Percentiles rank a stretch among this genome's conserved stretches.
phyloP scores from a whole-genome alignment of 2,888 invertebrate genomes.

The Hemistola chrysoprasaria region DNA sequence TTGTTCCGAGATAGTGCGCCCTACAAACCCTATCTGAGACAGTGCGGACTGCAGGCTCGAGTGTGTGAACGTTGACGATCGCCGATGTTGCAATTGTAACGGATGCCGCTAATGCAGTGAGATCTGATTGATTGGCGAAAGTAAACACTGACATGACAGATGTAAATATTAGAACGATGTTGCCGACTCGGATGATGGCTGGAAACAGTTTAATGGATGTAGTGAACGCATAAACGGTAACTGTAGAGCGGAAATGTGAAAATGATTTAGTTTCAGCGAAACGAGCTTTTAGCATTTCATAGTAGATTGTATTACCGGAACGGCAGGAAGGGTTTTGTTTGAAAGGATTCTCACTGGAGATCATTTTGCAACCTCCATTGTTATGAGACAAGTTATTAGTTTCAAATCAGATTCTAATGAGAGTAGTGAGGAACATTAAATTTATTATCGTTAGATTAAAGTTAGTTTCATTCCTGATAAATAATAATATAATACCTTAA shows the following conservation, averaged over 20 bases:
- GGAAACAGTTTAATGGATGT: conserved; percentile 61
- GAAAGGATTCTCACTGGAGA: conserved; percentile 8
- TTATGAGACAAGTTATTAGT: too few species aligned
- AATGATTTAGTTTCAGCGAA: conserved; percentile 60
- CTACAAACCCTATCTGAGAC: conserved; percentile 62
- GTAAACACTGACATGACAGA: conserved; percentile 68
- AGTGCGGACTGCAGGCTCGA: conserved; percentile 49
- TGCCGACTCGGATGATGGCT: conserved; percentile 48
- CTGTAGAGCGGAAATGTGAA: conserved; percentile 57
- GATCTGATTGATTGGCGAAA: conserved; percentile 70
- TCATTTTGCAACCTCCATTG: too few species aligned
- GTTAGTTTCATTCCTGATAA: too few species aligned
- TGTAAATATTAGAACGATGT: conserved; percentile 57
- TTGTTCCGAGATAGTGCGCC: conserved; percentile 71
- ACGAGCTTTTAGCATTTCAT: conserved; percentile 20
- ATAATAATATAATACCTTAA: too few species aligned
- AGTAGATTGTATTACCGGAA: conserved; percentile 10
- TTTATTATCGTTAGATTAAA: too few species aligned
- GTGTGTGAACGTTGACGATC: conserved; percentile 66
- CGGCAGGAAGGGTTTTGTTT: conserved; percentile 8
- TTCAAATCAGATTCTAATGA: too few species aligned
- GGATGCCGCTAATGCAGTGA: conserved; percentile 63
- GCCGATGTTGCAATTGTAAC: conserved; percentile 48
- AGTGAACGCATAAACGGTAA: conserved; percentile 51
- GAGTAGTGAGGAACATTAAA: too few species aligned